A percentile compares a stretch with the other conserved stretches of the same genome.
These are phyloP conservation scores for Holothuria scabra DNA, from an alignment of 53 echinoderm and acorn worm species.

Conservation along the genomic window DNA sequence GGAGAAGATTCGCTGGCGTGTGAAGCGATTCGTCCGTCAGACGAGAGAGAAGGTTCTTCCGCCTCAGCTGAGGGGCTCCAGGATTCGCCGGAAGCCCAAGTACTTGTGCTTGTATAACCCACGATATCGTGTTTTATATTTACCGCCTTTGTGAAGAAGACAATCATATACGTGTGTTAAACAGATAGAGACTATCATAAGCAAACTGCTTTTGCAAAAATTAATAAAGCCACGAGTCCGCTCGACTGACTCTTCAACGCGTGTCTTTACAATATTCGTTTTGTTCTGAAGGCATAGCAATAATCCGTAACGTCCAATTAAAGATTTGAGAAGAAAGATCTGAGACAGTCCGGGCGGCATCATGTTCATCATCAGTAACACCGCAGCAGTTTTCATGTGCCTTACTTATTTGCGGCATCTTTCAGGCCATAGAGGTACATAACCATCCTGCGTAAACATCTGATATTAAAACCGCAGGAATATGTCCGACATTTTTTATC, in stretches of 20 bases:
- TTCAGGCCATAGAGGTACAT: conserved; percentile 23
- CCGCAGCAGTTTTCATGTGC: conserved; percentile 10
- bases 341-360: conserved; percentile 31
- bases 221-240: conserved; percentile 38
- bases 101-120: conserved; percentile 46
- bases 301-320: conserved; percentile 38
- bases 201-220: conserved; percentile 33
- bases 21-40: conserved; percentile 39
- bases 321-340: conserved; percentile 19
- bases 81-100: conserved; percentile 45
- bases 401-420: conserved; percentile 22
- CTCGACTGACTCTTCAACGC: conserved; percentile 1
- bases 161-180: conserved; percentile 43
- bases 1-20: conserved; percentile 13
- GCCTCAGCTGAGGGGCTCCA: conserved; percentile 46
- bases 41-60: conserved; percentile 51
- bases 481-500: conserved; percentile 37
- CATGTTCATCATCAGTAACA: conserved; percentile 25
- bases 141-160: conserved; percentile 45
- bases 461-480: conserved; percentile 25
- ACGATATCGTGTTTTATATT: conserved; percentile 41
- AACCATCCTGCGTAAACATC: conserved; percentile 36
- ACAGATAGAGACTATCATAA: conserved; percentile 20
- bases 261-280: conserved; percentile 38
- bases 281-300: conserved; percentile 43